Conservation (phyloP, 2,113 vertebrate species). For the Microcebus lehilahytsara region DNA sequence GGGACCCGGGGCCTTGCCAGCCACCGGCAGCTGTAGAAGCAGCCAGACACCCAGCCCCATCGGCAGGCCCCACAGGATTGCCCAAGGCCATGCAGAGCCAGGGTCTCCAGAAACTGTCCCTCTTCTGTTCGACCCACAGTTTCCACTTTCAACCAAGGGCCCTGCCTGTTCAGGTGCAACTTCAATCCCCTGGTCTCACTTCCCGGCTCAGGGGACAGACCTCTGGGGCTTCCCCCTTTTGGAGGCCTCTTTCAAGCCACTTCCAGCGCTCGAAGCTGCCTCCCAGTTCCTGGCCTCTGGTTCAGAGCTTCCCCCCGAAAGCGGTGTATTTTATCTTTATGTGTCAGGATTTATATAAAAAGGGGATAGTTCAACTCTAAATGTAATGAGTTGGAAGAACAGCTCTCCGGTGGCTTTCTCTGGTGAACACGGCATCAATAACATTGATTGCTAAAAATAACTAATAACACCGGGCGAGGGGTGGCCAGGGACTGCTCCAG, state of each 20-base stretch:
- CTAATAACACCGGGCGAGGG: constrained; percentile 69
- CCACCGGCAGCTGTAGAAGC: background rate
- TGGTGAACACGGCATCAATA: constrained; percentile 77
- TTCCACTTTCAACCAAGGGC: background rate
- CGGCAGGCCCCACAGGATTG: fast-evolving
- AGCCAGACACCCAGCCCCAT: fast-evolving
- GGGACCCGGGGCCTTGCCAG: fast-evolving
- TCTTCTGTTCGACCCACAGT: background rate
- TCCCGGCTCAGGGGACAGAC: background rate
- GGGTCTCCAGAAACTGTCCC: background rate
- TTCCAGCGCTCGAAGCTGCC: background rate
- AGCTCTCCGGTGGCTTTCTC: constrained; percentile 84
- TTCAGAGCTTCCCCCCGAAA: constrained; percentile 49
- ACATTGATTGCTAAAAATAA: constrained; percentile 84
- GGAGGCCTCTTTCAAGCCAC: background rate
- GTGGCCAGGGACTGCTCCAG: background rate
- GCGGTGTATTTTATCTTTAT: constrained; percentile 80
- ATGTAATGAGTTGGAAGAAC: constrained; percentile 84
- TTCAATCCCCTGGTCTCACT: background rate
- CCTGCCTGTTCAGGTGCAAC: background rate
- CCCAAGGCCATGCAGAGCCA: background rate
- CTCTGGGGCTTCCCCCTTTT: background rate
- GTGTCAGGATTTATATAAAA: constrained; percentile 85
- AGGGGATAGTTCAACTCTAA: constrained; percentile 85
- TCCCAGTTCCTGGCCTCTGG: background rate